Conservation (phyloP, 1,140 invertebrate genomes). For the Bombus consobrinus region DNA sequence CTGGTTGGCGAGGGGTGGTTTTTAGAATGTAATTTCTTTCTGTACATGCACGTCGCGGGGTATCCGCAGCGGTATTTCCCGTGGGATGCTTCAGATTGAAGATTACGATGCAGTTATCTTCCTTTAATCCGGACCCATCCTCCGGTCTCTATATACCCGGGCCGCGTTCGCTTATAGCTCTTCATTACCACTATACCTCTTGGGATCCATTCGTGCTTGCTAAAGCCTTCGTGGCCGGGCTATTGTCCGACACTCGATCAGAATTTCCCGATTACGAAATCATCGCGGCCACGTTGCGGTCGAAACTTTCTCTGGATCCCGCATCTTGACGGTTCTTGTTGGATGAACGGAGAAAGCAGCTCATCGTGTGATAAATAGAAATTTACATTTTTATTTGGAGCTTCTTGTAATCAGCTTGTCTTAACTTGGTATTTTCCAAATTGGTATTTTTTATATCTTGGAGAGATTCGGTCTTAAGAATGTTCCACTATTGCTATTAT, state of each 20-base stretch:
- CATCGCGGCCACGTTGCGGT: not conserved
- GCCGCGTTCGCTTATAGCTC: conserved; percentile 44
- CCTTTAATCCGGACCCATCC: conserved; percentile 49
- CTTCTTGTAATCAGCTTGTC: too few relatives aligned
- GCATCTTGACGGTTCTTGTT: not conserved
- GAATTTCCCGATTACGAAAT: conserved; percentile 45
- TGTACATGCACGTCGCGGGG: conserved; percentile 4
- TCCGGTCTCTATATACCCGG: not conserved
- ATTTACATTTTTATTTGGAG: too few relatives aligned
- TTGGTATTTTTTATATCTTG: too few relatives aligned
- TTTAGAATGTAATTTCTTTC: conserved; percentile 50
- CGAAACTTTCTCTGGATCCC: not conserved
- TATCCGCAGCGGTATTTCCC: conserved; percentile 41
- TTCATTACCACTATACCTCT: conserved; percentile 58
- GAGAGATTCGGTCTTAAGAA: too few relatives aligned
- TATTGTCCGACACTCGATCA: conserved; percentile 26
- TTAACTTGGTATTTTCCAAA: too few relatives aligned
- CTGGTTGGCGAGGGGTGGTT: not conserved
- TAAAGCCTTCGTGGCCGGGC: conserved; percentile 10
- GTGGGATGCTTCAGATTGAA: conserved; percentile 49
- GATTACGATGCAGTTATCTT: conserved; percentile 66
- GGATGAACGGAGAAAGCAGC: not conserved
- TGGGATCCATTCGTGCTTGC: conserved; percentile 52
- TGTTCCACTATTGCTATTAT: too few relatives aligned
- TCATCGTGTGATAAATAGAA: too few relatives aligned